phyloP scores from a whole-genome alignment of 2,888 invertebrate genomes.

The Sarcophaga carnaria region DNA sequence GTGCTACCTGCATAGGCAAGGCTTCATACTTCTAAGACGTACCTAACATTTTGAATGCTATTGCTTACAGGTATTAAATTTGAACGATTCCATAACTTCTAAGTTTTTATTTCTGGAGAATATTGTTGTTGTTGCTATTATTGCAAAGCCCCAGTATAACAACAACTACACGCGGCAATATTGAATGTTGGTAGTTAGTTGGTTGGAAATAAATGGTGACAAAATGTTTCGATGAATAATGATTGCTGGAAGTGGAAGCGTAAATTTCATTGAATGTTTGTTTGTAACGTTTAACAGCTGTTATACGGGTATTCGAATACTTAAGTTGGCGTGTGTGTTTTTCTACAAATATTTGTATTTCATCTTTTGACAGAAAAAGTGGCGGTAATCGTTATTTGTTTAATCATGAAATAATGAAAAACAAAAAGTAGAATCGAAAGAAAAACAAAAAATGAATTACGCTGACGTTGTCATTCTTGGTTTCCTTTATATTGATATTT shows the following conservation, averaged over 20 bases:
- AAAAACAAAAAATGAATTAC: constrained; percentile 7
- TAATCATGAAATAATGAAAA: constrained; percentile 50
- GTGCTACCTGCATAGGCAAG: too few species aligned
- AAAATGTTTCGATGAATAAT: constrained; percentile 17
- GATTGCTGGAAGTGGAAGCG: constrained; percentile 18
- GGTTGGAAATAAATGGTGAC: constrained; percentile 26
- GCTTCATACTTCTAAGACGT: too few species aligned
- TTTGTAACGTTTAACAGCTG: not conserved
- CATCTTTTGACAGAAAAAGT: constrained; percentile 44
- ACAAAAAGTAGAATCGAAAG: constrained; percentile 4
- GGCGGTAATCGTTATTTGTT: constrained; percentile 63
- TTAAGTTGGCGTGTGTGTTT: not conserved
- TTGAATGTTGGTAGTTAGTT: constrained; percentile 20
- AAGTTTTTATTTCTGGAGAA: too few species aligned
- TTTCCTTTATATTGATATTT: constrained; percentile 21
- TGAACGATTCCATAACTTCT: too few species aligned
- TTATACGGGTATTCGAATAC: not conserved
- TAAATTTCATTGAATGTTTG: constrained; percentile 16
- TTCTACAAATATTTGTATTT: not conserved
- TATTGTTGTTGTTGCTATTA: not conserved
- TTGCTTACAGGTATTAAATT: too few species aligned
- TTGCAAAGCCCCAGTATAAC: constrained; percentile 27
- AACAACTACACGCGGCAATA: constrained; percentile 20
- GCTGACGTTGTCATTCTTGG: constrained; percentile 29
- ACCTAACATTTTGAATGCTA: too few species aligned